Evolutionary conservation across 1,140 invertebrate species (phyloP), one percentile per base, ranked within the genome.

Genomic region (Drosophila insularis): DNA sequence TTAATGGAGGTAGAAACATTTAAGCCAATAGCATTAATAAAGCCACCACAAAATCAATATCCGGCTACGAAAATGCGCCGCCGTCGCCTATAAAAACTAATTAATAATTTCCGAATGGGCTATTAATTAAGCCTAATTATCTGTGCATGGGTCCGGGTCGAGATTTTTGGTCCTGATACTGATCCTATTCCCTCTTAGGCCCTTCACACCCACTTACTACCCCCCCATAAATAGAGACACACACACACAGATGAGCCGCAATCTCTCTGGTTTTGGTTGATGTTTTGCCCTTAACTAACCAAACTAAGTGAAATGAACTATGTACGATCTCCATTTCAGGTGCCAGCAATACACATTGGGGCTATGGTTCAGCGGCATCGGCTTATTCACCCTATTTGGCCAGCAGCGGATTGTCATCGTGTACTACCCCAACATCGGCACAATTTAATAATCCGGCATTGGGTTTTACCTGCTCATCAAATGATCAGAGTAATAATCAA

Each of bases 261-360:
- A 27, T 19, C n/a, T 46, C 17, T 56, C 27, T 27, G 27, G 10
- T 37, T 32, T n/a, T 27, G 11, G 11, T 35, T 27, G 5, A 10
- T 43, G 5, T 43, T 61, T 61, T 40, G 37, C 10, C 2, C 14
- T 14, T 21, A 21, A 13, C 10, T 11, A 37, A 2, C 4, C 2
- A 37, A 37, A 37, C 35, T 37, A 4, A 11, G 8, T n/a, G 10
- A 61, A 8, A 8, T 53, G 1, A 7, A 63, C 32, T 4, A 6
- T 14, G 1, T 4, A 92, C 95, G 96, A 95, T 94, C 95, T 96
- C 91, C 96, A 91, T 95, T 96, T 91, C 96, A 91, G 95, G 95
- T 81, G 95, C 95, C 70, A 94, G 95, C 68, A 96, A 97, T 89
- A 95, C 95, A 2, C 95, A 96, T 76, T 97, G 96, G 96, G 95